A percentile compares a stretch with the other conserved stretches of the same genome.
Conservation (phyloP, 2,113 vertebrate species). For the Dicaeum eximium region DNA sequence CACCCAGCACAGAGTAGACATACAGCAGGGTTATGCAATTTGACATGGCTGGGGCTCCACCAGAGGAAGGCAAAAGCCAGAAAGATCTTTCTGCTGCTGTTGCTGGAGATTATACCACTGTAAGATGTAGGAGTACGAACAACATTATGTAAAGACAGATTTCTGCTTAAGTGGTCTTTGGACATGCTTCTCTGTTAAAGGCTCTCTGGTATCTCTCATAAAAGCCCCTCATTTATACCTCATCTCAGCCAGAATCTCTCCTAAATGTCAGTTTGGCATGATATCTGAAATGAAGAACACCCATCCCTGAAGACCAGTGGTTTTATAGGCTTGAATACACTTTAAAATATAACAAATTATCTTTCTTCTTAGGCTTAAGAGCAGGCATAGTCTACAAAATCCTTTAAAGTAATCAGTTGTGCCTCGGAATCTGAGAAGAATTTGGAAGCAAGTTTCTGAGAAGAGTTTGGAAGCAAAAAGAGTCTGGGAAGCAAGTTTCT, state of each 20-base stretch:
- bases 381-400: neutral
- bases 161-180: neutral
- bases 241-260: neutral
- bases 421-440: neutral
- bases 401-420: neutral
- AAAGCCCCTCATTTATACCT: neutral
- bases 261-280: neutral
- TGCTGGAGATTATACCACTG: neutral
- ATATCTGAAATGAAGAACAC: neutral
- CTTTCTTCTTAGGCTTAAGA: constrained; percentile 18
- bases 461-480: neutral
- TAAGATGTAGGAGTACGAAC: neutral
- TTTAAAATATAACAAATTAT: constrained; percentile 36
- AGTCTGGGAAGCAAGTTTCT: neutral
- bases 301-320: neutral
- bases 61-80: neutral
- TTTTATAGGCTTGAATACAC: constrained; percentile 25
- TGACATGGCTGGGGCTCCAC: constrained; percentile 1
- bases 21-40: neutral
- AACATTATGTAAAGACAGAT: neutral
- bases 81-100: neutral
- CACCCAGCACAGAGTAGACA: neutral
- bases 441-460: neutral
- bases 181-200: neutral
- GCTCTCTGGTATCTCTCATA: neutral